Base-by-base conservation (phyloP, 1,140 invertebrate genomes). In the Drosophila chauvacae region DNA sequence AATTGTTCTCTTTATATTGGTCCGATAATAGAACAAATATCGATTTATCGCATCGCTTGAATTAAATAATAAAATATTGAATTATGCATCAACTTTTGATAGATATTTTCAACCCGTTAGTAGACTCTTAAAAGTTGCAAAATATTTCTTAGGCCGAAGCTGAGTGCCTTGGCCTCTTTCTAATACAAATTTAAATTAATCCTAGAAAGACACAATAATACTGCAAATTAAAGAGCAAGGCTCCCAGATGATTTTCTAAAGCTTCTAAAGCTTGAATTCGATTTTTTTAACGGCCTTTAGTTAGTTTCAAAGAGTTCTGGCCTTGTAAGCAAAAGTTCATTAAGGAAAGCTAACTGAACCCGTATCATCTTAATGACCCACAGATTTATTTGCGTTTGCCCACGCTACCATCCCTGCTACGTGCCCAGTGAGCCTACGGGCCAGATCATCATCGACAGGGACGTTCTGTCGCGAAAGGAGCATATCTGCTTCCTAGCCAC, bases 401-500 rank as follows among this genome's bases (percentile, higher is more conserved):
- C 90, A 2, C 84, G 77, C 0, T 92, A 83, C 42, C 60, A 75
- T 64, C 83, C 91, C 4, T 79, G 77, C 51, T 80, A 80, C 55
- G 72, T 77, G 35, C 56, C 65, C 42, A 91, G 91, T 48, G 80
- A 92, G 47, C 92, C 92, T 59, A 77, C 77, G 1, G 91, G 86
- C 9, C 85, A 91, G 39, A 81, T 92, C 18, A 87, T 92, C 10
- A 85, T 92, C 14, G 91, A 92, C 53, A 73, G 92, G 7, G 86
- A 91, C 62, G 79, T 92, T 28, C 41, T 92, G n/a, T 86, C 87
- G 20, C 68, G 81, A 4, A 75, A 84, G 33, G 92, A 92, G 48
- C 92, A 92, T 55, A 82, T 86, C 0, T 91, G 84, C 13, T 87
- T 78, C 35, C 45, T 92, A 37, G 76, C 92, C 13, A 88, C 86